phyloP scores from a whole-genome alignment of 2,113 vertebrate species.

The Platysternon megacephalum region DNA sequence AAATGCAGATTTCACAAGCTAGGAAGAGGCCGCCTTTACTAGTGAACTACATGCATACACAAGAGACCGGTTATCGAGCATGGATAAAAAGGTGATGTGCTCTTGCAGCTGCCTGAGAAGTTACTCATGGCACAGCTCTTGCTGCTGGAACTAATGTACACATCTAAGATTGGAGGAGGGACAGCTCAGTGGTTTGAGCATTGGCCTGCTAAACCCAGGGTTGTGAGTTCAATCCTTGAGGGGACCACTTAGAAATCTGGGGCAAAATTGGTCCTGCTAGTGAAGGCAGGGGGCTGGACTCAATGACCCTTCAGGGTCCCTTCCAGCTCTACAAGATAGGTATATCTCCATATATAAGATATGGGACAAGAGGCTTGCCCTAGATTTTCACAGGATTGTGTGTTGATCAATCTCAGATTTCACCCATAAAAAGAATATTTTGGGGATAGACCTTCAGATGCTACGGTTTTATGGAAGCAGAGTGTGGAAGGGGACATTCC shows the following conservation, averaged over 20 bases:
- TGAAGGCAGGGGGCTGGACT: too few relatives aligned
- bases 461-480: neutral
- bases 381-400: neutral
- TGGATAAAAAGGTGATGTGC: neutral
- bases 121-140: neutral
- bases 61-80: neutral
- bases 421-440: neutral
- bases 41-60: fast-evolving
- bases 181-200: too few relatives aligned
- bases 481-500: neutral
- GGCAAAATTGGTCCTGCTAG: too few relatives aligned
- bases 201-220: too few relatives aligned
- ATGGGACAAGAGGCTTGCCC: neutral
- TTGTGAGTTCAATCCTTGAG: too few relatives aligned
- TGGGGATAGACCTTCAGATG: neutral
- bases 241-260: too few relatives aligned
- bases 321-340: too few relatives aligned
- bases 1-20: neutral
- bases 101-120: neutral
- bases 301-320: too few relatives aligned
- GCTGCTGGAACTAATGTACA: neutral
- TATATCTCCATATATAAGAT: too few relatives aligned
- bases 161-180: too few relatives aligned
- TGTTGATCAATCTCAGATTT: neutral
- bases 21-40: neutral